A percentile compares a stretch with the other conserved stretches of the same genome.
Conservation (phyloP, 2,113 vertebrate genomes). For the Paracyprichromis sp. region DNA sequence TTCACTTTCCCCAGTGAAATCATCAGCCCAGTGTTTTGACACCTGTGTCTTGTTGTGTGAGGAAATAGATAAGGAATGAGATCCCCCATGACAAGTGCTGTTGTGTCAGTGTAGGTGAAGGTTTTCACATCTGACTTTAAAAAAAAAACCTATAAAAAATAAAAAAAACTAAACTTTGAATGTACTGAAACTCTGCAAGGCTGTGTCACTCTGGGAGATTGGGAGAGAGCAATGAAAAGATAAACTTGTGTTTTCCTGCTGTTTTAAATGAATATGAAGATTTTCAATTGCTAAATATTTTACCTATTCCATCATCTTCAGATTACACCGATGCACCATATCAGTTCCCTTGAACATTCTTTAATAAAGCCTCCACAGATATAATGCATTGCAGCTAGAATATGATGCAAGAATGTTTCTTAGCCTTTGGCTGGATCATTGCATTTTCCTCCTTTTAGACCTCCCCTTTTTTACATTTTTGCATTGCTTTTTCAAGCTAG, state of each 20-base stretch:
- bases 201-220: background rate
- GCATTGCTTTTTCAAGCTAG: background rate
- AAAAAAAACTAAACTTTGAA: accelerated
- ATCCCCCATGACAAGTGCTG: background rate
- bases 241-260: background rate
- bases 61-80: background rate
- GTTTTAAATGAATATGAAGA: background rate
- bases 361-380: background rate
- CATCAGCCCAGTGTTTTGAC: background rate
- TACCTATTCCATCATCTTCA: background rate
- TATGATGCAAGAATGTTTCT: background rate
- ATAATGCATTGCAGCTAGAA: background rate
- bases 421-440: background rate
- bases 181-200: background rate
- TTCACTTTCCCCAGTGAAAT: background rate
- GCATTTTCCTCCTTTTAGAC: background rate
- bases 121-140: background rate
- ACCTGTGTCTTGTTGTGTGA: background rate
- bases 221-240: background rate
- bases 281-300: background rate
- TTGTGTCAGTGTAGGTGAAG: background rate
- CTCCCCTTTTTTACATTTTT: background rate
- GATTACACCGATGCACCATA: background rate
- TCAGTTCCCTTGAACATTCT: background rate
- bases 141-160: background rate